Percentiles rank a stretch among this genome's conserved stretches.
Conservation (phyloP, 2,113 vertebrate species). For the Peromyscus leucopus region DNA sequence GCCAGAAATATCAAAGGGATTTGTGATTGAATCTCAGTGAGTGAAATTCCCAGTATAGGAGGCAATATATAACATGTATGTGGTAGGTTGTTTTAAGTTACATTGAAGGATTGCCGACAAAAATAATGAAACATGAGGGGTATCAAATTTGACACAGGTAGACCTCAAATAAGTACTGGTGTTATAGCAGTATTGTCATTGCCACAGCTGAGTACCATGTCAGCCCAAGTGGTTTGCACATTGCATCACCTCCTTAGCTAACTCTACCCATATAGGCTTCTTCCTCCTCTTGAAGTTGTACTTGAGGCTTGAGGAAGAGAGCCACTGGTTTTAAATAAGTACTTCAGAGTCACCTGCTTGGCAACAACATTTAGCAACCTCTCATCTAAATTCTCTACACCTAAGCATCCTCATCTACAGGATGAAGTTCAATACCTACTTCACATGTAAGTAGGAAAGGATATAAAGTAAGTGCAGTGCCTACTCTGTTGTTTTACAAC, state of each 20-base stretch:
- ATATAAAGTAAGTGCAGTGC: neutral
- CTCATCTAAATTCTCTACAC: neutral
- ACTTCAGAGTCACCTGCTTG: neutral
- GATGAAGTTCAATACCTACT: no score
- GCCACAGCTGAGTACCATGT: neutral
- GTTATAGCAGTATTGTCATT: neutral
- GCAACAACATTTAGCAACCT: neutral
- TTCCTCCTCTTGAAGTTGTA: neutral
- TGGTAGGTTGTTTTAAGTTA: neutral
- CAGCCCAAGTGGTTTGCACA: neutral
- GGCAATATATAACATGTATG: neutral
- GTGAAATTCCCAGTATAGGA: neutral
- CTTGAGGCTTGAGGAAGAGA: neutral
- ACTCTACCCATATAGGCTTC: neutral
- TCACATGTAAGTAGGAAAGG: neutral
- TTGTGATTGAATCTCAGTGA: neutral
- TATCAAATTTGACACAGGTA: neutral
- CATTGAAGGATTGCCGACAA: neutral
- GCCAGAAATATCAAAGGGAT: constrained; percentile 12
- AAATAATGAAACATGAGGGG: neutral
- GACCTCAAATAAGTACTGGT: neutral
- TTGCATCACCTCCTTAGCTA: neutral
- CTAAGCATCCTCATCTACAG: neutral
- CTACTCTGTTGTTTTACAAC: neutral
- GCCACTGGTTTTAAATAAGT: neutral